A percentile compares a stretch with the other conserved stretches of the same genome.
phyloP scores from a whole-genome alignment of 2,113 vertebrate species.

The Nycticebus coucang region DNA sequence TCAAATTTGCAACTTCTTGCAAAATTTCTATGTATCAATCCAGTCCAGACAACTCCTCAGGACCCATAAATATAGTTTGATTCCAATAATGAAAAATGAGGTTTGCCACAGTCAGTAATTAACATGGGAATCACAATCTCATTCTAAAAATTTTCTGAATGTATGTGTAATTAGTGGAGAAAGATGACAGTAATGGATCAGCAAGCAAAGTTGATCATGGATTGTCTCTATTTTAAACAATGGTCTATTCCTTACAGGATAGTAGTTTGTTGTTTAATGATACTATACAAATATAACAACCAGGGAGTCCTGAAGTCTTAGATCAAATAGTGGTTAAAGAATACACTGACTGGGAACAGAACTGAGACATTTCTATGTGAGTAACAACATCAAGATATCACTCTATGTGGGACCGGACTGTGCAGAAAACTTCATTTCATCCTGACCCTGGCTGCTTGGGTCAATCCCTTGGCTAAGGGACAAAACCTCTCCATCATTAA shows the following conservation, averaged over 20 bases:
- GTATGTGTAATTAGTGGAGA: slow-evolving; percentile 83
- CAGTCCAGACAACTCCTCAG: slow-evolving; percentile 83
- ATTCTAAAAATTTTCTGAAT: slow-evolving; percentile 77
- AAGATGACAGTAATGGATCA: slow-evolving; percentile 74
- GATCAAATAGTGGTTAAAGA: neutral
- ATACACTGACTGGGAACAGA: neutral
- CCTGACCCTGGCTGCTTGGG: neutral
- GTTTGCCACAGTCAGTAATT: slow-evolving; percentile 79
- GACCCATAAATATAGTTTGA: slow-evolving; percentile 74
- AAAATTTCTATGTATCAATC: slow-evolving; percentile 69
- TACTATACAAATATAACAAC: slow-evolving; percentile 39
- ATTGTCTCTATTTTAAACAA: slow-evolving; percentile 45
- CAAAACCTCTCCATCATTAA: neutral
- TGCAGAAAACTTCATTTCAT: neutral
- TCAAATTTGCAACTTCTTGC: slow-evolving; percentile 72
- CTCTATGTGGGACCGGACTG: neutral
- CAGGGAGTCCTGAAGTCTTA: neutral
- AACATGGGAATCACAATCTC: slow-evolving; percentile 75
- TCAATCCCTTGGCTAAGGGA: neutral
- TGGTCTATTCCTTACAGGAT: slow-evolving; percentile 52
- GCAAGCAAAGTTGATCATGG: slow-evolving; percentile 48
- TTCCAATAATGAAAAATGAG: slow-evolving; percentile 81
- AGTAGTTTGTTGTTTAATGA: slow-evolving; percentile 62
- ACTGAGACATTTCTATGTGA: neutral
- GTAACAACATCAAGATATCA: neutral